These are phyloP conservation scores for Pipistrellus nathusii DNA, from an alignment of 2,797 vertebrate genomes.

Conservation along the genomic window DNA sequence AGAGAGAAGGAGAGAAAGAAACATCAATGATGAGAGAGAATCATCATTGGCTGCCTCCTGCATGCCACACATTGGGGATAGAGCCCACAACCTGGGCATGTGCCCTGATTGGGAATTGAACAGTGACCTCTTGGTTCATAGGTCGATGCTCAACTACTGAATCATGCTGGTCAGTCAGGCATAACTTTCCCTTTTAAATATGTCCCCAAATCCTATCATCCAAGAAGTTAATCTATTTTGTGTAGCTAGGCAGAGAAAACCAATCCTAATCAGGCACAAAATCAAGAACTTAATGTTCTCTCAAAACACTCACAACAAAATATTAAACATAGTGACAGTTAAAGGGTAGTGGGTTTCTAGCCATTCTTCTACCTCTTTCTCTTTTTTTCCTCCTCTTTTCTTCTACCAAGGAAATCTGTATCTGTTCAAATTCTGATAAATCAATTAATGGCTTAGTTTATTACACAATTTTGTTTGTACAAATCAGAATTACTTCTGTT, in stretches of 20 bases:
- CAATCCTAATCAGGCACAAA: constrained; percentile 22
- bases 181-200: not conserved
- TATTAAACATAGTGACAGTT: not conserved
- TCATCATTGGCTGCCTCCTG: not conserved
- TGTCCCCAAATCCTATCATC: constrained; percentile 34
- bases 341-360: not conserved
- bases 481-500: constrained; percentile 38
- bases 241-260: constrained; percentile 21
- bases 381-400: not conserved
- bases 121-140: not conserved
- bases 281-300: constrained; percentile 31
- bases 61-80: not conserved
- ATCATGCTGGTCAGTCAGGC: not conserved
- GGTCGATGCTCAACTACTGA: not conserved
- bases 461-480: not conserved
- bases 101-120: not conserved
- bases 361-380: constrained; percentile 10
- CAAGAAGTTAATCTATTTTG: not conserved
- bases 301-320: constrained; percentile 22
- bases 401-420: constrained; percentile 9
- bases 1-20: not conserved
- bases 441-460: not conserved
- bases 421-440: constrained; percentile 32
- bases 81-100: not conserved
- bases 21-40: not conserved